Base-by-base conservation (phyloP, 2,113 vertebrate genomes). In the Otocyon megalotis region DNA sequence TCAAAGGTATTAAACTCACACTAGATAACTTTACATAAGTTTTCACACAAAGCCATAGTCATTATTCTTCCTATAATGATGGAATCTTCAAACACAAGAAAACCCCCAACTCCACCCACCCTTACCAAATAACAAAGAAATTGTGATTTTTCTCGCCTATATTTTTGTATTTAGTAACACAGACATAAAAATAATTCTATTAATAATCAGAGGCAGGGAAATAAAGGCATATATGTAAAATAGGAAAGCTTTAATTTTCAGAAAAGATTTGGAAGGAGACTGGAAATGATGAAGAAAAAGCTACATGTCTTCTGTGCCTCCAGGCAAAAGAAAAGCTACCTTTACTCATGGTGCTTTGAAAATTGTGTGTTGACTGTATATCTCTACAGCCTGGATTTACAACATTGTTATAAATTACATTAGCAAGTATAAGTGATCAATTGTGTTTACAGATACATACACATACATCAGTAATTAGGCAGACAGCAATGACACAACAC, bases 41-140 rank as follows among this genome's bases (percentile, higher is more conserved):
- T 94, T 91, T 95, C 77, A 89, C 53, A 90, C 28, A 79, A 80
- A 93, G 12, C 5, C 74, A 13, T 84, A 93, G 13, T 95, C 43
- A 93, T 79, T 87, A 62, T 86, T 93, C 30, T 91, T 88, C 88
- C 50, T 81, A 11, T 90, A 32, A 93, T 74, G 56, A 95, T 67
- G 37, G 43, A 4, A 26, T 96, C 48, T 60, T 84, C 35, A 94
- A 90, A 92, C 9, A 35, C 8, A 48, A 35, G 58, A 71, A 91
- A 54, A 69, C 12, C 37, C 19, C 12, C 81, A 79, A 19, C 26
- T 63, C 37, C 4, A 58, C 22, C 17, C 74, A 13, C 8, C 32
- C 14, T 96, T 71, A 85, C 35, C 60, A 93, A 71, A 80, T 76
- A 83, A 65, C 13, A 94, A 93, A 79, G 32, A 90, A 30, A 62